These are phyloP conservation scores for Sapajus apella DNA, from an alignment of 2,113 vertebrate genomes.

Conservation along the genomic window DNA sequence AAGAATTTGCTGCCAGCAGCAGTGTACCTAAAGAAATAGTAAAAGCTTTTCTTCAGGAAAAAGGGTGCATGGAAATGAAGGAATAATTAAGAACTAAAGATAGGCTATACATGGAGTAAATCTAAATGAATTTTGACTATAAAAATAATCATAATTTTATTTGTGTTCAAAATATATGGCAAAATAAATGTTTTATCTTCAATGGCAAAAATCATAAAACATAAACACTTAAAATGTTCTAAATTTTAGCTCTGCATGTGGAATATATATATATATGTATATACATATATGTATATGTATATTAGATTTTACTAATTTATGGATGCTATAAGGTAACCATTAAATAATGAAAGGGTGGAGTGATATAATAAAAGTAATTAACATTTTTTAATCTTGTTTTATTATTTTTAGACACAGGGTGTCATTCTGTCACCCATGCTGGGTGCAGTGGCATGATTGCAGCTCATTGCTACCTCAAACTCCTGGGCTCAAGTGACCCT, in stretches of 20 bases:
- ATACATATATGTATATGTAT: not conserved
- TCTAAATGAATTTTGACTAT: not conserved
- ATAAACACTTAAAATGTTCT: not conserved
- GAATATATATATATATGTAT: too few relatives aligned
- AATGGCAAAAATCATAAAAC: not conserved
- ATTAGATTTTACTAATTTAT: not conserved
- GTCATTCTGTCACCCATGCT: too few relatives aligned
- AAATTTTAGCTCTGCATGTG: not conserved
- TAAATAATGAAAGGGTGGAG: not conserved
- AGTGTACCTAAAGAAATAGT: not conserved
- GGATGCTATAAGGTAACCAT: not conserved
- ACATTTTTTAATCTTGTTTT: too few relatives aligned
- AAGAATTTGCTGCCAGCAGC: not conserved
- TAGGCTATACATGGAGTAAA: not conserved
- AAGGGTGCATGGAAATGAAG: not conserved
- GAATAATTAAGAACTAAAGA: not conserved
- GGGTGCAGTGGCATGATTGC: too few relatives aligned
- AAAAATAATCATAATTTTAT: not conserved
- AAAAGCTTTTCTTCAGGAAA: not conserved
- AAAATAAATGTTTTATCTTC: not conserved
- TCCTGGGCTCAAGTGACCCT: too few relatives aligned
- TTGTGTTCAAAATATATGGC: not conserved
- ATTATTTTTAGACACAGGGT: too few relatives aligned
- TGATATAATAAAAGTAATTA: not conserved
- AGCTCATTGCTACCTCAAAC: too few relatives aligned